Evolutionary conservation across 2,797 vertebrate species (phyloP).

Genomic region (Sebastes taczanowskii): DNA sequence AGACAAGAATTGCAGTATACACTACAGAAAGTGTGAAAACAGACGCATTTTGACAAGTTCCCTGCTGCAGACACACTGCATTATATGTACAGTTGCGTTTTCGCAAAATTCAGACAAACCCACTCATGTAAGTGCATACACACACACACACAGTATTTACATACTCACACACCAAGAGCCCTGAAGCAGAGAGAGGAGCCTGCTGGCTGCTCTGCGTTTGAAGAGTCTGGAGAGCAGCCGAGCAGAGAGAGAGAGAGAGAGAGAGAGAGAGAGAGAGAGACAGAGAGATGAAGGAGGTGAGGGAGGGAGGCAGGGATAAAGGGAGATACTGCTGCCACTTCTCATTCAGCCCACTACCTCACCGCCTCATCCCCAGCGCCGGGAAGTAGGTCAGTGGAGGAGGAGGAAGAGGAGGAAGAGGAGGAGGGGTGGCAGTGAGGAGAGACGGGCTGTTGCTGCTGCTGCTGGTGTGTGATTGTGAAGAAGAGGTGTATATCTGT

Average conservation of each 20-base stretch:
- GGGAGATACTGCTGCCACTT: conserved; percentile 72
- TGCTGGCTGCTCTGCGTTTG: conserved; percentile 37
- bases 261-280: neutral
- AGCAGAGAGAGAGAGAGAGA: conserved; percentile 37
- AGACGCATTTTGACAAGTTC: neutral
- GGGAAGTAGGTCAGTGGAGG: conserved; percentile 82
- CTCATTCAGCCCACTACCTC: conserved; percentile 74
- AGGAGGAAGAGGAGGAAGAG: conserved; percentile 45
- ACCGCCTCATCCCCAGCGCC: conserved; percentile 60
- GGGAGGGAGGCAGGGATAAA: conserved; percentile 42
- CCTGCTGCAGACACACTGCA: neutral
- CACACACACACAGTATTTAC: conserved; percentile 1
- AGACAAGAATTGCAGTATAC: neutral
- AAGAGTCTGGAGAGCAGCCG: conserved; percentile 43
- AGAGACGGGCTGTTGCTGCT: conserved; percentile 36
- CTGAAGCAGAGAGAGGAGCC: conserved; percentile 40
- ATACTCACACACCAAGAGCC: conserved; percentile 29
- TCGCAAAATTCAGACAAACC: conserved; percentile 31
- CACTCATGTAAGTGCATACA: neutral
- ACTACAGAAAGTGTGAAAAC: neutral
- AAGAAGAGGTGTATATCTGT: conserved; percentile 19
- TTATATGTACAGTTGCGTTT: neutral
- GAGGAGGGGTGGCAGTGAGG: conserved; percentile 16
- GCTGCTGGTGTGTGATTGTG: neutral
- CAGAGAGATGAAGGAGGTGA: conserved; percentile 32